Evolutionary conservation across 2,888 invertebrate genomes (phyloP), one percentile per base, ranked within the genome.

Genomic region (Sarcophaga caerulescens): DNA sequence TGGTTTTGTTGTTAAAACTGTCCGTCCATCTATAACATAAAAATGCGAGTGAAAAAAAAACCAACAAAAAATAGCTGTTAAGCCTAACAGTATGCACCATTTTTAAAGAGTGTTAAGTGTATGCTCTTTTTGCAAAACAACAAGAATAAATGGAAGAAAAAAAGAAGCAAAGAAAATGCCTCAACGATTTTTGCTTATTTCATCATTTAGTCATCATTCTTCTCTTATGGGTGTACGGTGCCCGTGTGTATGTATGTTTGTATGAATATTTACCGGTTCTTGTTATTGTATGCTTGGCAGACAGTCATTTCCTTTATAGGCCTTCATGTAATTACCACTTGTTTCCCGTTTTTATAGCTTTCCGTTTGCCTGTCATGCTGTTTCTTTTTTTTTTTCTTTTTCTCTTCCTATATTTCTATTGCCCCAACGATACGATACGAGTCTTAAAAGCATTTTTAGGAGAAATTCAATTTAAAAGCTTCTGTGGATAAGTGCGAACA

Each of bases 301-400:
- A 88, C 89, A 88, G 84, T 87, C 81, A 87, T 88, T 88, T 88
- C 89, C 89, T 88, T 84, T 87, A 84, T 87, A 88, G 88, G 87
- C 88, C 88, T 88, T 88, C 87, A 88, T 88, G 87, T 88, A 88
- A 88, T 88, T 89, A 88, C 89, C 88, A 87, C 88, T 88, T 88
- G 87, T 88, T 88, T 88, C 87, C 88, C 87, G 88, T 88, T 88
- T 84, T 86, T 81, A 78, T 80, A 82, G 84, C 76, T 81, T 84
- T 87, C 78, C 87, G 78, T 87, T 87, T 65, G 81, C 69, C 79
- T 77, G 69, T 69, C 69, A 45, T 78, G n/a, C 69, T n/a, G 52
- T 77, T 65, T 12, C 14, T 59, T 47, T 14, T 65, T 23, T n/a
- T 63, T 10, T 35, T 8, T 35, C 2, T 10, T 8, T 10, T 35